Conservation (phyloP, 2,888 invertebrate genomes). For the Caenorhabditis sinica region DNA sequence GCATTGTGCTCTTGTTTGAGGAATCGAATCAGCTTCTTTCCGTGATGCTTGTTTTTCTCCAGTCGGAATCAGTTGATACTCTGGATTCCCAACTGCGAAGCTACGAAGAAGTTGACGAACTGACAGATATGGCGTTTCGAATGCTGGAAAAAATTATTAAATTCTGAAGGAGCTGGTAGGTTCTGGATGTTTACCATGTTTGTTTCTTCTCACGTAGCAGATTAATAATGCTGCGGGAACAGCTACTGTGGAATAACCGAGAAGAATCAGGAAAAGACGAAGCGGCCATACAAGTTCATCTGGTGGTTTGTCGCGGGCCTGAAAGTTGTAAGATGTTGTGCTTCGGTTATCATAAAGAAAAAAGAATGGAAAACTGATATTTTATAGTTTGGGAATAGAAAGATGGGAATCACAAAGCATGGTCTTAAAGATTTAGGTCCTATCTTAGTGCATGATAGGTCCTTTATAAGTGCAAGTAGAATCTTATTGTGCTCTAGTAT, state of each 20-base stretch:
- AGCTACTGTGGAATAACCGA: slow-evolving; percentile 79
- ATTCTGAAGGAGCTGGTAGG: neutral
- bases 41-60: slow-evolving; percentile 49
- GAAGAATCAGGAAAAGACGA: slow-evolving; percentile 76
- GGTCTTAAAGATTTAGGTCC: no score
- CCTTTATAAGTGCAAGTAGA: no score
- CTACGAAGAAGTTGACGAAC: slow-evolving; percentile 50
- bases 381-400: no score
- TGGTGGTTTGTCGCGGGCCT: slow-evolving; percentile 67
- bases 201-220: slow-evolving; percentile 69
- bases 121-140: slow-evolving; percentile 40
- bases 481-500: no score
- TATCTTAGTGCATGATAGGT: no score
- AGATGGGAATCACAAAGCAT: no score
- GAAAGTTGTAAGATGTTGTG: neutral
- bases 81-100: slow-evolving; percentile 81
- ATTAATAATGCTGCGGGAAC: slow-evolving; percentile 76
- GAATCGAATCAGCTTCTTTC: slow-evolving; percentile 55
- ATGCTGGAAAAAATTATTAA: slow-evolving; percentile 36
- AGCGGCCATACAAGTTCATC: slow-evolving; percentile 79
- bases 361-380: no score
- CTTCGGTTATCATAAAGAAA: neutral
- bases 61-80: slow-evolving; percentile 67
- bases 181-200: slow-evolving; percentile 62
- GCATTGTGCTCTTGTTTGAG: slow-evolving; percentile 58